Base-by-base conservation (phyloP, 2,113 vertebrate genomes). In the Noturus placidus region DNA sequence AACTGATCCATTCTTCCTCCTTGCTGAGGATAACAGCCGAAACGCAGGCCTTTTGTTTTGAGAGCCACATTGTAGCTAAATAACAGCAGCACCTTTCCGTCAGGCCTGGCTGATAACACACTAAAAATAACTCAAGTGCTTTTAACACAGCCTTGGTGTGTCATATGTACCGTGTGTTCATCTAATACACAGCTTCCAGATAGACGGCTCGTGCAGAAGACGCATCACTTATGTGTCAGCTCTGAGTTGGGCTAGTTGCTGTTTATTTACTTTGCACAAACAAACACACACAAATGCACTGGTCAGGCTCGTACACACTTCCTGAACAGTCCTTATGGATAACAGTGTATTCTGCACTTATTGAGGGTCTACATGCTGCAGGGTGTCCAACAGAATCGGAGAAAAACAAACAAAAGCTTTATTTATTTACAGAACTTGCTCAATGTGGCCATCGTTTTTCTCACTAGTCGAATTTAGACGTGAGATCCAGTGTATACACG, bases 41-140 rank as follows among this genome's bases (percentile, higher is more conserved):
- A 25, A 46, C 13, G 19, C 72, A 76, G 86, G 88, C 88, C 90
- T 87, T 87, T 83, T 42, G 20, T 35, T 84, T 80, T 57, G 19
- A 22, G 11, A 42, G 69, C 56, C 65, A 82, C 38, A 22, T 33
- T 78, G 77, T 81, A 70, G 79, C 65, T 82, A 70, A 87, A 61
- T 35, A 57, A 61, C 70, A 87, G 9, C 20, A 87, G 54, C 77
- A 81, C 65, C 35, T n/a, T 38, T 50, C 4, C 35, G 13, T n/a
- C 74, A 54, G 79, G 76, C 79, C 38, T 38, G 27, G 25, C 46
- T 42, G 33, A 79, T 52, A 10, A n/a, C 0, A 19, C 76, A 54
- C 13, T 8, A n/a, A 33, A 79, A 79, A 42, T 1, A 79, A 4
- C 84, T 76, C 0, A 57, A 2, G 30, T 38, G 8, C n/a, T 2